phyloP scores from a whole-genome alignment of 2,888 invertebrate genomes.

The Tetranychus truncatus region DNA sequence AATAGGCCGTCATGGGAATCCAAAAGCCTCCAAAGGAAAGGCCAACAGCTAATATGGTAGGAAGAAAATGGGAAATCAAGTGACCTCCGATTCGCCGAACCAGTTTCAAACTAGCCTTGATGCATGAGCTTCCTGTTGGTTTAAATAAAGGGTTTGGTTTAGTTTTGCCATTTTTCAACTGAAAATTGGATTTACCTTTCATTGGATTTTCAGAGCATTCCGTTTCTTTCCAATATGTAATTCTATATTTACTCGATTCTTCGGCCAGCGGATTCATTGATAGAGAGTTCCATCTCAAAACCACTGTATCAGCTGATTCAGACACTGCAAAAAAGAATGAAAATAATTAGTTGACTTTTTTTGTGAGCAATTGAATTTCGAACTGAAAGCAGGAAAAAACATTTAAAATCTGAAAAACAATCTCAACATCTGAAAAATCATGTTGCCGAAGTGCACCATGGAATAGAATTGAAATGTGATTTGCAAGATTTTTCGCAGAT shows the following conservation, averaged over 20 bases:
- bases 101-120: conserved; percentile 22
- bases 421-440: no score
- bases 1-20: conserved; percentile 26
- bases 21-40: conserved; percentile 27
- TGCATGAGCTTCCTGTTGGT: conserved; percentile 16
- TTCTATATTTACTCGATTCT: neutral
- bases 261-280: neutral
- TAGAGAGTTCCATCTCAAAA: neutral
- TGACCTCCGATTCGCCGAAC: conserved; percentile 23
- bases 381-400: no score
- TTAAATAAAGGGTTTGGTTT: no score
- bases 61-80: conserved; percentile 24
- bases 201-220: neutral
- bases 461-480: no score
- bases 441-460: no score
- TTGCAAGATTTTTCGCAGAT: no score
- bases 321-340: neutral
- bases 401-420: no score
- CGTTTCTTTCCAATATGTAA: neutral
- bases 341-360: neutral
- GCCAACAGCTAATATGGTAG: conserved; percentile 24
- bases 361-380: neutral
- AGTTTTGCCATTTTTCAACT: no score
- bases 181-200: neutral
- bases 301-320: neutral